Percentiles rank a stretch among this genome's conserved stretches.
Evolutionary conservation across 2,113 vertebrate species (phyloP).

Genomic region (Odocoileus hemionus): DNA sequence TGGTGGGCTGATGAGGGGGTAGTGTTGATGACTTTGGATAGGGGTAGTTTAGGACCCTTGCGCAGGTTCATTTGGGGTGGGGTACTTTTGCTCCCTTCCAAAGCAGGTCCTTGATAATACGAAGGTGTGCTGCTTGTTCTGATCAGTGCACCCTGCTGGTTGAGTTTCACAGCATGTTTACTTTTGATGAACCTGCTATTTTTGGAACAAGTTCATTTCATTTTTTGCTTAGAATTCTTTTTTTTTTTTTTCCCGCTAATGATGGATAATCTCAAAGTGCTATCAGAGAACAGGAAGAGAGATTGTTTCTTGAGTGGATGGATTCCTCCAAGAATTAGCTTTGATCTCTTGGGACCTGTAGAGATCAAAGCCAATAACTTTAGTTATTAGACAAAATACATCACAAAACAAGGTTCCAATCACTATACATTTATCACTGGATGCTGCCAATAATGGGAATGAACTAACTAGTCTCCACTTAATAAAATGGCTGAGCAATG

Average conservation of each 20-base stretch:
- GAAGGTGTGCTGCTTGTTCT: neutral
- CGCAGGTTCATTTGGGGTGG: fast-evolving
- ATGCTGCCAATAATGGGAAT: no score
- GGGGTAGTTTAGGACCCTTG: fast-evolving
- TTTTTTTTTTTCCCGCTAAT: neutral
- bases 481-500: neutral
- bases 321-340: neutral
- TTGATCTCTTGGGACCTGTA: neutral
- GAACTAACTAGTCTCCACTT: neutral
- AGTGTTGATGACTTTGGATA: neutral
- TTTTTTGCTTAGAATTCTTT: neutral
- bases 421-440: fast-evolving
- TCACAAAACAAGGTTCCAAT: neutral
- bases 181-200: neutral
- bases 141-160: neutral
- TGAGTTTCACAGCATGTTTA: neutral
- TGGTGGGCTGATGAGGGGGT: no score
- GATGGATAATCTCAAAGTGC: neutral
- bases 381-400: neutral
- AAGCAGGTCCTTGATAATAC: no score
- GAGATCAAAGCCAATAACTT: neutral
- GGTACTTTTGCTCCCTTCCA: fast-evolving
- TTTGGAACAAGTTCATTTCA: neutral
- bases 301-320: neutral
- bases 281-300: neutral